Evolutionary conservation across 2,113 vertebrate genomes (phyloP), one percentile per base, ranked within the genome.

Genomic region (Elachura formosa): DNA sequence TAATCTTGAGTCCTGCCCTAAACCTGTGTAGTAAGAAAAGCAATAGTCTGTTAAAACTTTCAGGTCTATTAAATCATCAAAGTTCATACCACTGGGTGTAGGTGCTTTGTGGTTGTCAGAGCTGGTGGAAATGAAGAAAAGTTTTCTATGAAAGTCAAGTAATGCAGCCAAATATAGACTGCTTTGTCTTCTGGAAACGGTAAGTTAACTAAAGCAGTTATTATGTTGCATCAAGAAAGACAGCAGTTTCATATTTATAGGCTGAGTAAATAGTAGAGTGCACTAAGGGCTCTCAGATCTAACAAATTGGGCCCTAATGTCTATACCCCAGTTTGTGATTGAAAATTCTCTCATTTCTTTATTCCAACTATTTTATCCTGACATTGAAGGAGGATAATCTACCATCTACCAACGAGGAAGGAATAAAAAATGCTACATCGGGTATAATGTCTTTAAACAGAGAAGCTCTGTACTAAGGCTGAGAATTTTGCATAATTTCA

Each of bases 231-330:
- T 68, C 77, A 78, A 84, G 82, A 71, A 58, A 62, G 38, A 67
- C 54, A 88, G 36, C 12, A 59, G 52, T 52, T 95, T 92, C 68
- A 41, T 94, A 90, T 88, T 95, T 90, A 72, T 72, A 81, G 48
- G 28, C 48, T 82, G 45, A 91, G 33, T 81, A 94, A 78, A 84
- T 52, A 93, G 23, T 20, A 68, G 23, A 77, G 61, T 72, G 73
- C 62, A 92, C 56, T 89, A 90, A 90, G 11, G 25, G 23, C 33
- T 87, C 51, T 92, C 38, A 92, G 24, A 56, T 75, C 64, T 64
- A 87, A 90, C 52, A 95, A 93, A 93, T 71, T 81, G 61, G 6
- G 28, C 64, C 52, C 49, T 93, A 94, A 84, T 93, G 26, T 23
- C 55, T n/a, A 34, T 78, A 90, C 61, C 10, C 61, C 23, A 61